These are phyloP conservation scores for Pangasius djambal DNA, from an alignment of 2,797 vertebrate species.

Conservation along the genomic window DNA sequence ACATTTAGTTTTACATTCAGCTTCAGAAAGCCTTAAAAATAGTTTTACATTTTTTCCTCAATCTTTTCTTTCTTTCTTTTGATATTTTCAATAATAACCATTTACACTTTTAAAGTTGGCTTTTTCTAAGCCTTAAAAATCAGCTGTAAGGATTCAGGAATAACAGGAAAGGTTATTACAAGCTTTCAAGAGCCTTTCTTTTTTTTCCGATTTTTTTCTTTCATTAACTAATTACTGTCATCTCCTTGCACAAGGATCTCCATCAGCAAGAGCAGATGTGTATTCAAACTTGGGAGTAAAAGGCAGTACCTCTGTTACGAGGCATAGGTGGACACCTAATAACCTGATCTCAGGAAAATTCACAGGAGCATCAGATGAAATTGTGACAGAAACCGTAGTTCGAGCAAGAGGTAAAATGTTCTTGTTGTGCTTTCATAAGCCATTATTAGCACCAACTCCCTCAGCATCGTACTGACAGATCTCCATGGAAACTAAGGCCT, in stretches of 20 bases:
- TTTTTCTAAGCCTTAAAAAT: neutral
- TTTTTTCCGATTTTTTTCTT: neutral
- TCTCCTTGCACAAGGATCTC: neutral
- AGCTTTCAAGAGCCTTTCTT: neutral
- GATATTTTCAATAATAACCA: no score
- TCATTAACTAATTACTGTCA: neutral
- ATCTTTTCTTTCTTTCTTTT: no score
- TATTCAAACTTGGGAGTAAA: neutral
- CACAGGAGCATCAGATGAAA: neutral
- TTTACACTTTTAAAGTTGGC: neutral
- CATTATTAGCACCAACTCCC: conserved; percentile 28
- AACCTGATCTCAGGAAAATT: neutral
- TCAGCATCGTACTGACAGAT: conserved; percentile 48
- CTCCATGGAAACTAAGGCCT: conserved; percentile 64
- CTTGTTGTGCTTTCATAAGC: conserved; percentile 1
- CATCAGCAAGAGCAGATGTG: no score
- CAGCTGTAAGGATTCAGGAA: neutral
- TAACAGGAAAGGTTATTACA: neutral
- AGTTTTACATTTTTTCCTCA: no score
- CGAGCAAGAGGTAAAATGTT: neutral
- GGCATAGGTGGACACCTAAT: neutral
- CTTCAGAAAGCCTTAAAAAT: no score
- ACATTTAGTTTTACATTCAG: neutral
- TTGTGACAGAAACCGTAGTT: neutral
- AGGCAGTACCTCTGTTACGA: neutral